phyloP scores from a whole-genome alignment of 2,888 invertebrate genomes.

The Mythimna pallens region DNA sequence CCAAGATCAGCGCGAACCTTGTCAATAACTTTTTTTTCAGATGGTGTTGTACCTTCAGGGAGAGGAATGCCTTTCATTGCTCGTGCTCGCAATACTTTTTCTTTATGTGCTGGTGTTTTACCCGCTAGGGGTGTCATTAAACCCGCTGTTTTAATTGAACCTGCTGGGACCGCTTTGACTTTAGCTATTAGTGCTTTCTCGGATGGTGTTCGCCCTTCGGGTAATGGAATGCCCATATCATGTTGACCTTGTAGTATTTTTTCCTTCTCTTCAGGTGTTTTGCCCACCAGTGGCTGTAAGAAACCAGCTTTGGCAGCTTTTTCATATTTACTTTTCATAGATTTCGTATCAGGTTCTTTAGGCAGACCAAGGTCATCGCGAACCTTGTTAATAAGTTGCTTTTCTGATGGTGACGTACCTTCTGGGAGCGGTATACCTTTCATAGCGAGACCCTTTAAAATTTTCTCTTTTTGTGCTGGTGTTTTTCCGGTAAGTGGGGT shows the following conservation, averaged over 20 bases:
- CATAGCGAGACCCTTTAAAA: constrained; percentile 30
- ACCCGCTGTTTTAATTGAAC: not conserved
- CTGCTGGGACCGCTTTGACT: constrained; percentile 1
- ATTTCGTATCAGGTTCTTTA: constrained; percentile 51
- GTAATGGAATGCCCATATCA: constrained; percentile 1
- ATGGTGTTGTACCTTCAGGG: constrained; percentile 36
- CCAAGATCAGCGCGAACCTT: constrained; percentile 55
- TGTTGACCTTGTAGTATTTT: not conserved
- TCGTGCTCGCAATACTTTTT: constrained; percentile 6
- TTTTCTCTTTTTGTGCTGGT: constrained; percentile 15
- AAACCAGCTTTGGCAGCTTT: not conserved
- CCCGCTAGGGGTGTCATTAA: constrained; percentile 10
- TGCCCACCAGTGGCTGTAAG: not conserved
- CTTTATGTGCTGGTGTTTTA: constrained; percentile 13
- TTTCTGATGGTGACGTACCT: constrained; percentile 62
- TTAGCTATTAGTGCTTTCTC: constrained; percentile 46
- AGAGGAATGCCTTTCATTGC: constrained; percentile 46
- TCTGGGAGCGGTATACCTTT: constrained; percentile 37
- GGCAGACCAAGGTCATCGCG: constrained; percentile 59
- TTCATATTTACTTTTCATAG: constrained; percentile 28
- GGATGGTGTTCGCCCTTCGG: constrained; percentile 68
- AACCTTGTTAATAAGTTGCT: constrained; percentile 43
- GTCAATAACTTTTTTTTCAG: constrained; percentile 60
- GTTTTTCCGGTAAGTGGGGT: constrained; percentile 35
- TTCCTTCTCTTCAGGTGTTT: constrained; percentile 1